Percentiles rank a stretch among this genome's conserved stretches.
Evolutionary conservation across 2,888 invertebrate species (phyloP).

Genomic region (Dioctria rufipes): DNA sequence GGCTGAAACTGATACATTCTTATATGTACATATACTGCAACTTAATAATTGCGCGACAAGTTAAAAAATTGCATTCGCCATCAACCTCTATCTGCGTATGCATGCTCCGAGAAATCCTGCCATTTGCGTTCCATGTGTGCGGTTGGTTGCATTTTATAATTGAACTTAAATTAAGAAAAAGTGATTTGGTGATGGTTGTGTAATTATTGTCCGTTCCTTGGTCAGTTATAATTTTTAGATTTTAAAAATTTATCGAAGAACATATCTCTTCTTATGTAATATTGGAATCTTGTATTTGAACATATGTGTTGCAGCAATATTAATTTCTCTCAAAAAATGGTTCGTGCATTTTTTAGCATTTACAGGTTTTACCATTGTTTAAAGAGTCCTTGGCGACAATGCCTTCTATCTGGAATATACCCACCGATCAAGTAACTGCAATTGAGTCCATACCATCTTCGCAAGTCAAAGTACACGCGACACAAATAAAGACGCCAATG

Average conservation of each 20-base stretch:
- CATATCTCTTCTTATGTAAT: no score
- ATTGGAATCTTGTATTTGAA: no score
- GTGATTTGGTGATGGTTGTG: neutral
- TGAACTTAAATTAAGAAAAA: neutral
- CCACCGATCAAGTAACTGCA: neutral
- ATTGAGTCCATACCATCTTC: neutral
- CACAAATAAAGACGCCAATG: constrained; percentile 48
- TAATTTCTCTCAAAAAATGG: no score
- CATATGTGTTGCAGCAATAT: no score
- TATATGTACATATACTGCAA: neutral
- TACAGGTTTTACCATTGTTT: constrained; percentile 38
- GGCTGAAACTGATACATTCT: neutral
- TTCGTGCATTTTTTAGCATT: neutral
- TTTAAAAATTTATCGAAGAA: no score
- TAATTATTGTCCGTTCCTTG: no score
- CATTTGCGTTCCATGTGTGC: neutral
- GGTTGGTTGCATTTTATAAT: neutral
- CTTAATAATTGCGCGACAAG: neutral
- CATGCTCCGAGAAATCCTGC: no score
- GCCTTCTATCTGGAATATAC: neutral
- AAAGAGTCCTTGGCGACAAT: neutral
- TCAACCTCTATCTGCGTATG: no score
- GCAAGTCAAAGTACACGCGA: constrained; percentile 4
- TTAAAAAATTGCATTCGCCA: neutral
- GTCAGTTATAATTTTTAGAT: neutral